A percentile compares a stretch with the other conserved stretches of the same genome.
Conservation (phyloP, 1,140 invertebrate genomes). For the Drosophila erecta region DNA sequence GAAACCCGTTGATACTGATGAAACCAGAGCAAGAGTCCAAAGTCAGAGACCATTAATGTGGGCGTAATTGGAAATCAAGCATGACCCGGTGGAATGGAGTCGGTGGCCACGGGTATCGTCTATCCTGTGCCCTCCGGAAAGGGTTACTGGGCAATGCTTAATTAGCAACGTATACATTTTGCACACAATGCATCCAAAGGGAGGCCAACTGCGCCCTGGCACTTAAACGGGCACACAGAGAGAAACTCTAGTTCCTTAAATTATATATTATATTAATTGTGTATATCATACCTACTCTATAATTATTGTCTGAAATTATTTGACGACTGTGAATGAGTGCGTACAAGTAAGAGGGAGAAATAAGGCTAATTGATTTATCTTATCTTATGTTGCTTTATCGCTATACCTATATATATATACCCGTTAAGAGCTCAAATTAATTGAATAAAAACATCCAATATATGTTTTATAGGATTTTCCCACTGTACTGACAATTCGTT, state of each 20-base stretch:
- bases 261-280: not conserved
- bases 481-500: not conserved
- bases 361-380: not conserved
- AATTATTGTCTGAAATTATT: not conserved
- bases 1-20: constrained; percentile 13
- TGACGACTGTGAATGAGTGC: not conserved
- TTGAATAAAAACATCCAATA: too few species aligned
- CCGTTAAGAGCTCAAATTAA: not conserved
- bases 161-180: constrained; percentile 81
- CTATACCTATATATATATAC: too few species aligned
- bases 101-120: not conserved
- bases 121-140: constrained; percentile 16
- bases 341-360: not conserved
- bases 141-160: constrained; percentile 65
- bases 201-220: not conserved
- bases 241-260: not conserved
- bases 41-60: constrained; percentile 75
- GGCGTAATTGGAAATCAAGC: constrained; percentile 77
- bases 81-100: constrained; percentile 22
- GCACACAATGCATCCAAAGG: constrained; percentile 70
- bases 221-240: constrained; percentile 9
- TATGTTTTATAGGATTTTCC: too few species aligned
- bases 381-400: not conserved
- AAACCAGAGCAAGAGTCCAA: constrained; percentile 19
- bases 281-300: not conserved